A percentile compares a stretch with the other conserved stretches of the same genome.
Conservation (phyloP, 2,888 invertebrate genomes). For the Acanthococcus lagerstroemiae region DNA sequence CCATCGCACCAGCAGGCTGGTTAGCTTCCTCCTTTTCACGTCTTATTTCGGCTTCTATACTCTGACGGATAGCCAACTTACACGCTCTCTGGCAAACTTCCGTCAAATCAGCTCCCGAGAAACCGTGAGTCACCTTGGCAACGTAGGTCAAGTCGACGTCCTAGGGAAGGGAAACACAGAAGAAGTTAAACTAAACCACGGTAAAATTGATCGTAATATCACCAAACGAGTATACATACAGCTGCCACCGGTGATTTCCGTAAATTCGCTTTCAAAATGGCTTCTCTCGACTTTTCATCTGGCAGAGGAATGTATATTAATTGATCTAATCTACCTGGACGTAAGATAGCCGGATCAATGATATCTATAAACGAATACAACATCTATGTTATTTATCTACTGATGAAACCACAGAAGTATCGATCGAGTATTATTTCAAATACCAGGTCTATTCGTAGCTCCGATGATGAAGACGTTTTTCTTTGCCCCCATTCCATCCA, state of each 20-base stretch:
- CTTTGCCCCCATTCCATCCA: conserved; percentile 99
- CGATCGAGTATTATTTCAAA: neutral
- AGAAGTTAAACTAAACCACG: too few species aligned
- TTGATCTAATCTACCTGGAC: conserved; percentile 97
- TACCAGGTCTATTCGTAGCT: conserved; percentile 71
- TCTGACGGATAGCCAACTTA: conserved; percentile 95
- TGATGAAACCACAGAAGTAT: neutral
- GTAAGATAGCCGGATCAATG: conserved; percentile 96
- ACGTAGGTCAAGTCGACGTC: conserved; percentile 86
- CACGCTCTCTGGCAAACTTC: conserved; percentile 99
- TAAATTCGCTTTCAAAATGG: conserved; percentile 89
- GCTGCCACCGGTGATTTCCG: conserved; percentile 86
- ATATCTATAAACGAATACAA: conserved; percentile 57
- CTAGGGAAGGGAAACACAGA: too few species aligned
- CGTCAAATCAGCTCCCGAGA: conserved; percentile 97
- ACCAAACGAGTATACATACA: neutral
- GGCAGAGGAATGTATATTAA: conserved; percentile 99
- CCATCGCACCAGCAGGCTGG: conserved; percentile 61
- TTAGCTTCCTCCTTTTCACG: conserved; percentile 68
- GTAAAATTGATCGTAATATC: too few species aligned
- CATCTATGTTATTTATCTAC: neutral
- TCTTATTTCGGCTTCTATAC: conserved; percentile 90
- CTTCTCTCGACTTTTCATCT: conserved; percentile 94
- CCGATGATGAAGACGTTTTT: conserved; percentile 99
- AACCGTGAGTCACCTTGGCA: conserved; percentile 86